Conservation (phyloP, 2,888 invertebrate genomes). For the Argyresthia albistria region DNA sequence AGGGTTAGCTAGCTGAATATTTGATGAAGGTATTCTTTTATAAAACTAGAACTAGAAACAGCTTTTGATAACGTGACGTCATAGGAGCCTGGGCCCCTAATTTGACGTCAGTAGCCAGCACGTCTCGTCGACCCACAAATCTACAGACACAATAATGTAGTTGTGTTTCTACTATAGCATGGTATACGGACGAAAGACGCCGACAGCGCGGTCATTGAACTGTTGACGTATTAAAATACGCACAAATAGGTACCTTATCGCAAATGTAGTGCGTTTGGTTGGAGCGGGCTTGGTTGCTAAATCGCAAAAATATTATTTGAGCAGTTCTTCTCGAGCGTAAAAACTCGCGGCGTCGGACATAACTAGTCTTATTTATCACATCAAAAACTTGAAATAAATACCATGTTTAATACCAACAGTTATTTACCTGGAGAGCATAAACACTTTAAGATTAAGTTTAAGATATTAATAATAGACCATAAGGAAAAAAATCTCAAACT, state of each 20-base stretch:
- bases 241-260: conserved; percentile 60
- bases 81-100: conserved; percentile 54
- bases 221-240: conserved; percentile 69
- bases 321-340: too few relatives aligned
- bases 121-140: conserved; percentile 63
- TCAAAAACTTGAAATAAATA: too few relatives aligned
- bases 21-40: conserved; percentile 24
- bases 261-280: conserved; percentile 56
- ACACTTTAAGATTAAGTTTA: too few relatives aligned
- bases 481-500: too few relatives aligned
- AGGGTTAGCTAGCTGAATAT: conserved; percentile 33
- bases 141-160: conserved; percentile 58
- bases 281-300: conserved; percentile 30
- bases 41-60: conserved; percentile 28
- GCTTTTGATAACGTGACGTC: conserved; percentile 59
- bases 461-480: too few relatives aligned
- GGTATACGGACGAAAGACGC: conserved; percentile 41
- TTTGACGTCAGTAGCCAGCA: conserved; percentile 50
- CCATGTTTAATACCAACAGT: too few relatives aligned
- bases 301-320: too few relatives aligned
- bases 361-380: too few relatives aligned
- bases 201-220: conserved; percentile 52
- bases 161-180: conserved; percentile 25
- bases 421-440: too few relatives aligned
- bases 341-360: too few relatives aligned